A percentile compares a stretch with the other conserved stretches of the same genome.
phyloP scores from a whole-genome alignment of 2,888 invertebrate genomes.

The Nebria salina region DNA sequence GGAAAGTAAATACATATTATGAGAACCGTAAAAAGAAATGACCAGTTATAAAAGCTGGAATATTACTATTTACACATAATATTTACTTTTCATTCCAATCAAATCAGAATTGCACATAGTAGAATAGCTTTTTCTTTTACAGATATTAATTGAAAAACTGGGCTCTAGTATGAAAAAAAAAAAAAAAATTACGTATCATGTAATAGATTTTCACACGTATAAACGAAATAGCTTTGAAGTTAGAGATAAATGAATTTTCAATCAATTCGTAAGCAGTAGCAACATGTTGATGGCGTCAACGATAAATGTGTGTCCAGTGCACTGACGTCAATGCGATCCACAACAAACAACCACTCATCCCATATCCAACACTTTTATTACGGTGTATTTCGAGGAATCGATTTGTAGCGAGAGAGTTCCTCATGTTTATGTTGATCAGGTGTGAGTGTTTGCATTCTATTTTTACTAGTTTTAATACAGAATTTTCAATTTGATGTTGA shows the following conservation, averaged over 20 bases:
- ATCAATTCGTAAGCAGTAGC: not conserved
- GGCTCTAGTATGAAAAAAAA: too few relatives aligned
- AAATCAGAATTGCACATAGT: too few relatives aligned
- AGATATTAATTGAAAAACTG: too few relatives aligned
- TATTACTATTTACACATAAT: too few relatives aligned
- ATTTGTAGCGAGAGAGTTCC: not conserved
- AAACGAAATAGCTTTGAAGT: not conserved
- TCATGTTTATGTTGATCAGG: not conserved
- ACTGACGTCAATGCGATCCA: slow-evolving; percentile 15
- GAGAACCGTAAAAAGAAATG: too few relatives aligned
- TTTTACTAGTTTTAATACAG: too few relatives aligned
- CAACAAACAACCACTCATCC: slow-evolving; percentile 14
- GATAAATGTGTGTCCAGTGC: not conserved
- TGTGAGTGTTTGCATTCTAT: not conserved
- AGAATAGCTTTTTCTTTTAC: too few relatives aligned
- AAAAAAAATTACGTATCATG: too few relatives aligned
- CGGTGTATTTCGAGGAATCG: slow-evolving; percentile 6
- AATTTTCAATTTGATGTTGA: too few relatives aligned
- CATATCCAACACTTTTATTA: not conserved
- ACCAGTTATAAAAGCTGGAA: too few relatives aligned
- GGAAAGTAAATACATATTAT: too few relatives aligned
- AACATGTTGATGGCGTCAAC: slow-evolving; percentile 14
- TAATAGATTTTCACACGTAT: not conserved
- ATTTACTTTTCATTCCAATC: too few relatives aligned
- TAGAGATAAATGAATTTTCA: slow-evolving; percentile 11